Evolutionary conservation across 30 jellyfish, hydroid and myxozoan species (phyloP), one percentile per base, ranked within the genome.

Genomic region (Mastigias papua): DNA sequence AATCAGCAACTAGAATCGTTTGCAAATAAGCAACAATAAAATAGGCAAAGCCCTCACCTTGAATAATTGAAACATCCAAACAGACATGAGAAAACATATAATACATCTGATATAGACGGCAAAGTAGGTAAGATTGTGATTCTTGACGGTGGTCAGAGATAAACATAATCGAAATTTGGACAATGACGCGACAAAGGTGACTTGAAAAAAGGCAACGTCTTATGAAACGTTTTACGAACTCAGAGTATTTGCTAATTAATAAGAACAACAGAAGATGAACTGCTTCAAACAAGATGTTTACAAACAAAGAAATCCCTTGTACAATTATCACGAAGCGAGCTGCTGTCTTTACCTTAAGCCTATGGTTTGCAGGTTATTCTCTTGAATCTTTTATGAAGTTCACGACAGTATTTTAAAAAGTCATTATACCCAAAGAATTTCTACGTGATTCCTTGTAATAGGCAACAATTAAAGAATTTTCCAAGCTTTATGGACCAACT

Each of bases 361-460:
- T 19, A 63, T 25, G 26, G 46, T 20, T 63, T 63, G 74, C 74
- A 63, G 74, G 74, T 63, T 22, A 20, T 25, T 25, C 74, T 63
- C 26, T 63, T 63, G 74, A 63, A 63, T 63, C 42, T 63, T 63
- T 63, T 27, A 63, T 63, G 74, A 63, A 5, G 32, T 25, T 27
- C 8, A 22, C 35, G 0, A 63, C 74, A 20, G 0, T 63, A 25
- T 22, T 27, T 63, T 63, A 27, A 27, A 58, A 63, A 63, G n/a
- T 20, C n/a, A 63, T 63, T 25, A 63, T 21, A 54, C 25, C 54
- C 13, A 8, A 42, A 42, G 13, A 8, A 42, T 42, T 42, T 42
- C 54, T 42, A 42, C 13, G 7, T 42, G 13, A 42, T 42, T 8
- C 54, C 54, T 42, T 42, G 13, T 8, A 42, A 42, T 42, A 42